Percentiles rank a stretch among this genome's conserved stretches.
phyloP scores from a whole-genome alignment of 2,797 vertebrate genomes.

The Hoplostethus atlanticus region DNA sequence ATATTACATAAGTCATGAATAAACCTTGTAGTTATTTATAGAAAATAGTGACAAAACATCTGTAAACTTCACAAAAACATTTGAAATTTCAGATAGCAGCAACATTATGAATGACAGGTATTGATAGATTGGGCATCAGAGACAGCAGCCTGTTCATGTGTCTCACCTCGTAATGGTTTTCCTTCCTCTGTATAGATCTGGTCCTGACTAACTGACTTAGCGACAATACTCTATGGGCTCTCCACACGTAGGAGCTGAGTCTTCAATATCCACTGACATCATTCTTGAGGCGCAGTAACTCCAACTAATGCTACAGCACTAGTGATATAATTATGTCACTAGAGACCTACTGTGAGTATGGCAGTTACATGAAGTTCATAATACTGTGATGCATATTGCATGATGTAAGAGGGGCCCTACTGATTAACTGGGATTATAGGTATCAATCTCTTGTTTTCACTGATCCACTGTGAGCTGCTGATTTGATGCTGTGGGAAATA shows the following conservation, averaged over 20 bases:
- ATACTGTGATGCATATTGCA: conserved; percentile 51
- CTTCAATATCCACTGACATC: conserved; percentile 35
- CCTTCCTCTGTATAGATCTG: conserved; percentile 19
- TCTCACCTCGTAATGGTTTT: background rate
- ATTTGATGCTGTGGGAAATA: conserved; percentile 60
- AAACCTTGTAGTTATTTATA: too few species aligned
- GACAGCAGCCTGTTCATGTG: too few species aligned
- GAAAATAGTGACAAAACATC: too few species aligned
- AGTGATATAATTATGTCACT: conserved; percentile 56
- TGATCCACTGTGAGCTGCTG: conserved; percentile 29
- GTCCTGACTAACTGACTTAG: background rate
- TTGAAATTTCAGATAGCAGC: too few species aligned
- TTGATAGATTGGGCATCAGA: too few species aligned
- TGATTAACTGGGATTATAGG: conserved; percentile 58
- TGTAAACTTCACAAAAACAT: too few species aligned
- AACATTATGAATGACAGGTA: too few species aligned
- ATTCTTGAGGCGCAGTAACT: conserved; percentile 52
- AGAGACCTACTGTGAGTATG: conserved; percentile 44
- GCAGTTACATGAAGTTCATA: conserved; percentile 43
- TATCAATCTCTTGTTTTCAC: conserved; percentile 30
- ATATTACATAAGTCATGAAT: too few species aligned
- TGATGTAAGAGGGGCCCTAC: conserved; percentile 38
- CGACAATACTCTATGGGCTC: background rate
- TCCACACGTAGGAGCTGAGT: background rate
- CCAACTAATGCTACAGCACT: conserved; percentile 53